Conservation (phyloP, 2,113 vertebrate species). For the Atlantisia rogersi region DNA sequence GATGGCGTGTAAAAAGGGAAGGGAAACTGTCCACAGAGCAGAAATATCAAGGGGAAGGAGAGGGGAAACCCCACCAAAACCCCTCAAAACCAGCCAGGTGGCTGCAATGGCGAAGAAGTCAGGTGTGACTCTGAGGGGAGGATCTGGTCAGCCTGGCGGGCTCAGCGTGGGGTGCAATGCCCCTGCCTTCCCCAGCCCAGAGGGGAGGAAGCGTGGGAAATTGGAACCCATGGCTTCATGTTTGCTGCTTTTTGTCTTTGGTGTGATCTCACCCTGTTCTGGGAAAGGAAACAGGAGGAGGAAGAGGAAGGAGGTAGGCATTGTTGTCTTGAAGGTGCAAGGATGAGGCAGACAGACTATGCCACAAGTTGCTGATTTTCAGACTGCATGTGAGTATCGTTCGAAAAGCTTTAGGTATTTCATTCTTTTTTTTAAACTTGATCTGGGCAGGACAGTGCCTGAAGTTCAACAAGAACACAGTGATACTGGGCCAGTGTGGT, state of each 20-base stretch:
- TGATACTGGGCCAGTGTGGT: rapidly evolving
- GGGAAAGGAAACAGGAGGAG: background rate
- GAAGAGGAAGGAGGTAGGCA: background rate
- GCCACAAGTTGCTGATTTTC: rapidly evolving
- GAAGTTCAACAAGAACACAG: rapidly evolving
- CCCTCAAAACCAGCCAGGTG: background rate
- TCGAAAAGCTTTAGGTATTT: background rate
- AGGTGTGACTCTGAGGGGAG: background rate
- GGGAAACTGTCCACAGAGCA: background rate
- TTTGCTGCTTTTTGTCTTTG: background rate
- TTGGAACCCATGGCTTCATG: background rate
- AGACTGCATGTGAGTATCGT: rapidly evolving
- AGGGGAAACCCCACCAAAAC: background rate
- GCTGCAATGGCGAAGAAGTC: rapidly evolving
- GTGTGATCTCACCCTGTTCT: background rate
- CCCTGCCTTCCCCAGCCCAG: background rate
- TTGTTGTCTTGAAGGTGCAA: background rate
- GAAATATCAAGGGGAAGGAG: background rate
- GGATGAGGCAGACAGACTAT: background rate
- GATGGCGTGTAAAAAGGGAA: background rate
- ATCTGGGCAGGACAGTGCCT: background rate
- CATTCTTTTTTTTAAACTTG: background rate
- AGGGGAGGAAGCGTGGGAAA: background rate
- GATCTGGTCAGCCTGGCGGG: background rate
- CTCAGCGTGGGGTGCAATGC: rapidly evolving